Evolutionary conservation across 2,888 invertebrate genomes (phyloP).

Genomic region (Empis stercorea): DNA sequence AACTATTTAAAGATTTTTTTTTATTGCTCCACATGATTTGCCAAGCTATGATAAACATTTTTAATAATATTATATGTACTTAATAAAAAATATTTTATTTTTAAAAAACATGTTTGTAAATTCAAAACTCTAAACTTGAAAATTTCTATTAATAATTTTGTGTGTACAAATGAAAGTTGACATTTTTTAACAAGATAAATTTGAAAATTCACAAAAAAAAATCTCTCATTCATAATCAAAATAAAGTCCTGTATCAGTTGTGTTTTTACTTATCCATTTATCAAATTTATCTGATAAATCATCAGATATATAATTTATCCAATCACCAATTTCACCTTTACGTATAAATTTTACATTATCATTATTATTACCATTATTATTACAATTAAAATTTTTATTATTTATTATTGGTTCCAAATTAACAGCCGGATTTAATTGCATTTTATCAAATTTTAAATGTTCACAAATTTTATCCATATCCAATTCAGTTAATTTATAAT

Average conservation of each 20-base stretch:
- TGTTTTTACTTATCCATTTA: constrained; percentile 50
- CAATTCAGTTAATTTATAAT: constrained; percentile 49
- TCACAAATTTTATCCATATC: constrained; percentile 54
- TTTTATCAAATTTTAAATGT: constrained; percentile 66
- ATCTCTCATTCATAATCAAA: constrained; percentile 41
- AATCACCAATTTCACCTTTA: constrained; percentile 66
- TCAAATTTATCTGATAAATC: constrained; percentile 60
- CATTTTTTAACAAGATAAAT: too few species aligned
- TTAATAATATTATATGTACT: too few species aligned
- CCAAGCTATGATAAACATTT: too few species aligned
- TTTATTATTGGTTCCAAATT: constrained; percentile 55
- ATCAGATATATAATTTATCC: constrained; percentile 62
- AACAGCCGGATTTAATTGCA: constrained; percentile 68
- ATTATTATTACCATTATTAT: constrained; percentile 24
- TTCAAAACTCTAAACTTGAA: too few species aligned
- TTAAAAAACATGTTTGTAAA: too few species aligned
- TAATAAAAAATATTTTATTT: too few species aligned
- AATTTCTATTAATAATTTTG: too few species aligned
- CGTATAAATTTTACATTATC: constrained; percentile 53
- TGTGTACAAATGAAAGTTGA: too few species aligned
- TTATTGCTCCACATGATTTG: too few species aligned
- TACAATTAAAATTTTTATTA: constrained; percentile 19
- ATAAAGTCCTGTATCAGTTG: constrained; percentile 46
- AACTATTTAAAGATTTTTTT: too few species aligned
- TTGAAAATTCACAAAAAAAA: background rate